These are phyloP conservation scores for Asbolus verrucosus DNA, from an alignment of 1,140 invertebrate species.

Conservation along the genomic window DNA sequence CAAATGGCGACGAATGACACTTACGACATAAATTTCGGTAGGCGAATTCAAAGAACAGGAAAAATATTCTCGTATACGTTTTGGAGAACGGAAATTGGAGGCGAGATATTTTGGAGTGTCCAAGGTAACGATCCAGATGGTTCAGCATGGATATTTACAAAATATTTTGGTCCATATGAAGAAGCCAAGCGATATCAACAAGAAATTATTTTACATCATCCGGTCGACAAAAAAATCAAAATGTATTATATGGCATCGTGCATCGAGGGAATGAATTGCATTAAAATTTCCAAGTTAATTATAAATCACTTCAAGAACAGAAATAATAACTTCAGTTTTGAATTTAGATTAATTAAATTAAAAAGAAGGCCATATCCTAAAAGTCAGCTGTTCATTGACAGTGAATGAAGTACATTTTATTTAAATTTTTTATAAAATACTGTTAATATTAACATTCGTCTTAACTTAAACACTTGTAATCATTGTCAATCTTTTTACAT, in stretches of 20 bases:
- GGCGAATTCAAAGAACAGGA: constrained; percentile 55
- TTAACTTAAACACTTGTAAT: no score
- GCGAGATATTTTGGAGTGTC: constrained; percentile 62
- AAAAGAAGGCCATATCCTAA: constrained; percentile 57
- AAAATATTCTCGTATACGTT: constrained; percentile 63
- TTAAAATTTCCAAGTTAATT: constrained; percentile 59
- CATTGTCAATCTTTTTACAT: no score
- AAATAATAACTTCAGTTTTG: constrained; percentile 59
- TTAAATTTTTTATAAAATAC: no score
- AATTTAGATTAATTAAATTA: constrained; percentile 57
- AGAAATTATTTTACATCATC: constrained; percentile 59
- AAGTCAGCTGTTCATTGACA: no score
- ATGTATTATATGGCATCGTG: constrained; percentile 59
- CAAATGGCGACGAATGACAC: constrained; percentile 51
- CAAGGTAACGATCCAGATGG: constrained; percentile 60
- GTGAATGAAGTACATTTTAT: no score
- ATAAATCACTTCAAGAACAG: constrained; percentile 59
- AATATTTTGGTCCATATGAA: constrained; percentile 59
- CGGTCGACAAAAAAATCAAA: constrained; percentile 58
- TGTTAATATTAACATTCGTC: no score
- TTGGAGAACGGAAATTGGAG: constrained; percentile 60
- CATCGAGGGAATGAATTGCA: constrained; percentile 57
- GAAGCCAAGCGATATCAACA: constrained; percentile 59
- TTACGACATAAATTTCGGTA: constrained; percentile 58
- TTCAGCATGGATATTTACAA: constrained; percentile 58